Conservation (phyloP, 2,888 invertebrate species). For the Heliconius aoede region DNA sequence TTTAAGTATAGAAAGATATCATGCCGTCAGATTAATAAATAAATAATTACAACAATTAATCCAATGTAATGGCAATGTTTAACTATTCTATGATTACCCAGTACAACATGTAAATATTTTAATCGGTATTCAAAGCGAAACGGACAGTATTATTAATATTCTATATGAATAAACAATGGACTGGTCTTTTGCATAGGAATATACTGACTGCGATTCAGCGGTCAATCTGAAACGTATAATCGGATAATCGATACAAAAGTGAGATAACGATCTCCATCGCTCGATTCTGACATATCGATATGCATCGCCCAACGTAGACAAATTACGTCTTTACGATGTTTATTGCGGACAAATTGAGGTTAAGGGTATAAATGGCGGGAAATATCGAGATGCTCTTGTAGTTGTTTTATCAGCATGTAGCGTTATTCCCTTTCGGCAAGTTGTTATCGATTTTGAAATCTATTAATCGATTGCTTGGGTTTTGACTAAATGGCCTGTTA, state of each 20-base stretch:
- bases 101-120: constrained; percentile 4
- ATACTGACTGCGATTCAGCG: constrained; percentile 67
- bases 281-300: constrained; percentile 69
- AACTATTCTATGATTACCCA: constrained; percentile 14
- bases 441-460: constrained; percentile 37
- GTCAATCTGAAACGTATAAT: constrained; percentile 58
- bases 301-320: constrained; percentile 76
- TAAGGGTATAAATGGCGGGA: constrained; percentile 46
- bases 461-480: constrained; percentile 17
- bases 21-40: constrained; percentile 9
- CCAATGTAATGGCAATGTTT: background rate
- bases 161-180: constrained; percentile 68
- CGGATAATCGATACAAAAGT: constrained; percentile 73
- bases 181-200: constrained; percentile 65
- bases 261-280: constrained; percentile 75
- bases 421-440: constrained; percentile 39
- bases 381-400: constrained; percentile 35
- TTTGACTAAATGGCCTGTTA: constrained; percentile 22
- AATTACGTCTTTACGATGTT: constrained; percentile 71
- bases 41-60: background rate
- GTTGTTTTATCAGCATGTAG: constrained; percentile 39
- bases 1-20: background rate
- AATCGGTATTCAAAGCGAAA: constrained; percentile 62
- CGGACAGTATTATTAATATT: constrained; percentile 64
- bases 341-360: constrained; percentile 75